phyloP scores from a whole-genome alignment of 2,888 invertebrate species.

The Leucania comma region DNA sequence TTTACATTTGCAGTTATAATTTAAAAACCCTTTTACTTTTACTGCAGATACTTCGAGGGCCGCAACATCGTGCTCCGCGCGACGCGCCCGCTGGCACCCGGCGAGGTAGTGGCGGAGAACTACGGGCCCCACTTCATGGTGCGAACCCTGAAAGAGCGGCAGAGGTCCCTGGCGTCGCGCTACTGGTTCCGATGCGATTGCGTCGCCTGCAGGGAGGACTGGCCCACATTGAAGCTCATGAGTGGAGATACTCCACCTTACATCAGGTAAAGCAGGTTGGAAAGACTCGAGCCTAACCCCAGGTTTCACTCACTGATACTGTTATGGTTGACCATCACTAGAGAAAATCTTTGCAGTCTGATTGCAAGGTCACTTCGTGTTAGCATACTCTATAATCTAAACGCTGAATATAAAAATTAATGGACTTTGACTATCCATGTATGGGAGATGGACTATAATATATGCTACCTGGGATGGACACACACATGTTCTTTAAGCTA shows the following conservation, averaged over 20 bases:
- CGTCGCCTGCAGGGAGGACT: conserved; percentile 93
- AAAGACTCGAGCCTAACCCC: neutral
- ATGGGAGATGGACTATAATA: too few relatives aligned
- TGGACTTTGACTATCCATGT: too few relatives aligned
- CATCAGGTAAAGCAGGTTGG: conserved; percentile 74
- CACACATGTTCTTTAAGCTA: too few relatives aligned
- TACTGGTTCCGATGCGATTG: conserved; percentile 96
- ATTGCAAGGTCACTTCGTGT: too few relatives aligned
- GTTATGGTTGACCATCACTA: neutral
- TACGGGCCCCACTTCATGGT: conserved; percentile 94
- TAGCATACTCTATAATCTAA: too few relatives aligned
- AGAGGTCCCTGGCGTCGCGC: conserved; percentile 92
- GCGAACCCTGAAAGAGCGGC: conserved; percentile 90
- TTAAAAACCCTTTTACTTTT: neutral
- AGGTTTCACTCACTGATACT: neutral
- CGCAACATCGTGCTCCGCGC: conserved; percentile 93
- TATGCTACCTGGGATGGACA: too few relatives aligned
- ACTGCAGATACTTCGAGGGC: conserved; percentile 93
- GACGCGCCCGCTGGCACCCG: conserved; percentile 91
- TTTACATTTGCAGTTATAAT: too few relatives aligned
- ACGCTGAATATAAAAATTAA: too few relatives aligned
- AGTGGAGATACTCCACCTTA: conserved; percentile 84
- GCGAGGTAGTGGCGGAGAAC: conserved; percentile 94
- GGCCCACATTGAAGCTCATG: conserved; percentile 93
- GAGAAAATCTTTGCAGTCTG: neutral